Conservation (phyloP, 2,888 invertebrate genomes). For the Amphipoea oculea region DNA sequence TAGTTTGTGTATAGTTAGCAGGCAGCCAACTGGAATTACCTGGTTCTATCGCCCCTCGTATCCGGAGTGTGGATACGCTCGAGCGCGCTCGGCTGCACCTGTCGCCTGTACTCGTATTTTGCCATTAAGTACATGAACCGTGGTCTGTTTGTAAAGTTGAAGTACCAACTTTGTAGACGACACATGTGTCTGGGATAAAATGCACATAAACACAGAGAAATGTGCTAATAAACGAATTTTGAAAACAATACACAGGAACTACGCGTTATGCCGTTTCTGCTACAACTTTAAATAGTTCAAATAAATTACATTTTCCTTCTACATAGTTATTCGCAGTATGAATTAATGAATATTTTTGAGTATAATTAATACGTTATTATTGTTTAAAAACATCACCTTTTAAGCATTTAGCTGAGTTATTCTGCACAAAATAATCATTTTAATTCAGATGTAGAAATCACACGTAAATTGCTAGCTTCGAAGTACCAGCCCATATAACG, state of each 20-base stretch:
- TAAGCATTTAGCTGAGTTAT: not conserved
- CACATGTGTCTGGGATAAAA: slow-evolving; percentile 36
- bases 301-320: slow-evolving; percentile 16
- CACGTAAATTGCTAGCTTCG: not conserved
- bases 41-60: slow-evolving; percentile 77
- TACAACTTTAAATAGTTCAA: not conserved
- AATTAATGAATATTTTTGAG: not conserved
- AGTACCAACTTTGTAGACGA: slow-evolving; percentile 61
- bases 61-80: slow-evolving; percentile 79
- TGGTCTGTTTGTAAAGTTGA: slow-evolving; percentile 47
- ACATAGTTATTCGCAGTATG: not conserved
- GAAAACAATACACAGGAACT: slow-evolving; percentile 30
- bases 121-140: slow-evolving; percentile 62
- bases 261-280: slow-evolving; percentile 8
- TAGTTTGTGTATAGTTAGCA: slow-evolving; percentile 65
- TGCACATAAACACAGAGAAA: slow-evolving; percentile 23
- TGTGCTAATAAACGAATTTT: slow-evolving; percentile 23
- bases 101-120: slow-evolving; percentile 73
- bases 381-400: not conserved
- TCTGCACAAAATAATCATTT: not conserved
- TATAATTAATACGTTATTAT: not conserved
- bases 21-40: slow-evolving; percentile 77
- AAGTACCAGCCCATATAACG: slow-evolving; percentile 17
- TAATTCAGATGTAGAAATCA: slow-evolving; percentile 1
- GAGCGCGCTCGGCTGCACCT: slow-evolving; percentile 83